Percentiles rank a stretch among this genome's conserved stretches.
phyloP scores from a whole-genome alignment of 2,113 vertebrate species.

The Rutilus rutilus region DNA sequence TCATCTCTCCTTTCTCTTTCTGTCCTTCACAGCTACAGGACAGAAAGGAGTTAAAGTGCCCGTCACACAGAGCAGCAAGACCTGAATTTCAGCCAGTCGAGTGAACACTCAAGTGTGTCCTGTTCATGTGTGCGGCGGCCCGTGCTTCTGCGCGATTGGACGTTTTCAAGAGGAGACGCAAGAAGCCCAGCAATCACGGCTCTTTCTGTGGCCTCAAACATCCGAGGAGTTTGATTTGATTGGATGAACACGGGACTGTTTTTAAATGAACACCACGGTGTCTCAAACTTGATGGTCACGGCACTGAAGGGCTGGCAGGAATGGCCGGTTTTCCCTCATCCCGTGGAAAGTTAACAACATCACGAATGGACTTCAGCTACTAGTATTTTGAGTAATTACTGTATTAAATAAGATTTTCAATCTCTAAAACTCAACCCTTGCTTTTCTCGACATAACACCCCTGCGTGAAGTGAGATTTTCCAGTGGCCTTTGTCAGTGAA shows the following conservation, averaged over 20 bases:
- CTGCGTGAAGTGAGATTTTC: slow-evolving; percentile 9
- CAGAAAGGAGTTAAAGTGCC: slow-evolving; percentile 84
- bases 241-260: not conserved
- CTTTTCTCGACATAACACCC: not conserved
- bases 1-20: slow-evolving; percentile 21
- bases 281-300: slow-evolving; percentile 29
- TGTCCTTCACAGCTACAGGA: slow-evolving; percentile 74
- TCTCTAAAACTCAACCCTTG: not conserved
- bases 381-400: slow-evolving; percentile 53
- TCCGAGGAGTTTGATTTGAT: slow-evolving; percentile 23
- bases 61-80: slow-evolving; percentile 77
- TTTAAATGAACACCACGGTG: not conserved
- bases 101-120: slow-evolving; percentile 54
- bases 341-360: slow-evolving; percentile 12
- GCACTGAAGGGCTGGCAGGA: slow-evolving; percentile 22
- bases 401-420: slow-evolving; percentile 38
- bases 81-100: slow-evolving; percentile 66
- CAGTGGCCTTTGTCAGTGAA: slow-evolving; percentile 7
- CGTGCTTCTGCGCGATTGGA: slow-evolving; percentile 53
- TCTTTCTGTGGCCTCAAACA: slow-evolving; percentile 40
- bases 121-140: slow-evolving; percentile 66
- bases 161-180: slow-evolving; percentile 55
- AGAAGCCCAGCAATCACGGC: slow-evolving; percentile 38
- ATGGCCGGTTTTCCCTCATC: slow-evolving; percentile 38
- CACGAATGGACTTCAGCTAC: slow-evolving; percentile 17